Percentiles rank a stretch among this genome's conserved stretches.
Evolutionary conservation across 1,140 invertebrate genomes (phyloP).

Genomic region (fruit fly (Drosophila melanogaster)): DNA sequence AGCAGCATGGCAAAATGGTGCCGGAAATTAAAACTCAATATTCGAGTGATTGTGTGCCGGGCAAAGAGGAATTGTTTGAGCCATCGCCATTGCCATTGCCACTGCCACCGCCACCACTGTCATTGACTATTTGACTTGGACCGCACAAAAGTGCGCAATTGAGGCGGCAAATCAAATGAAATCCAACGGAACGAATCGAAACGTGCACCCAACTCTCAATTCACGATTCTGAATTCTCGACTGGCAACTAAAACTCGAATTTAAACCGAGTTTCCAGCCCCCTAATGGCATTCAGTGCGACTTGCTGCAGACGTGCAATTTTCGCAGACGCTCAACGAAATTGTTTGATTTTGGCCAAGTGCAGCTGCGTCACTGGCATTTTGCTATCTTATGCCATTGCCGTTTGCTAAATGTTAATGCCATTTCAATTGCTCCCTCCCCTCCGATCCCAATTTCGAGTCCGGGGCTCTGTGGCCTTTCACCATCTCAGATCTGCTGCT

Average conservation of each 20-base stretch:
- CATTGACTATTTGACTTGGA: constrained; percentile 72
- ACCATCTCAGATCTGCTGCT: constrained; percentile 39
- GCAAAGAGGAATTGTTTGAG: constrained; percentile 47
- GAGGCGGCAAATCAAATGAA: constrained; percentile 82
- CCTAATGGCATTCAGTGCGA: constrained; percentile 9
- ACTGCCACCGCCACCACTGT: constrained; percentile 53
- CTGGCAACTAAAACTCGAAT: constrained; percentile 9
- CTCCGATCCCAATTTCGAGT: neutral
- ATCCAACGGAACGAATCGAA: constrained; percentile 73
- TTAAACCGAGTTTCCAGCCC: neutral
- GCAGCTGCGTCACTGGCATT: constrained; percentile 75
- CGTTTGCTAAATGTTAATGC: constrained; percentile 82
- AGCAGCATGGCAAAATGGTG: constrained; percentile 45
- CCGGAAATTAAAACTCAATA: constrained; percentile 83
- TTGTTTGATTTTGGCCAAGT: constrained; percentile 77
- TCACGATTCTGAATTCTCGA: constrained; percentile 10
- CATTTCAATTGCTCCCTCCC: constrained; percentile 69
- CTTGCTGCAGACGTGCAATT: constrained; percentile 57
- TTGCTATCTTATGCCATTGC: constrained; percentile 69
- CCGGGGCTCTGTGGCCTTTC: constrained; percentile 19
- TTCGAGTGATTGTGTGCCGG: constrained; percentile 66
- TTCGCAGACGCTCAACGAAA: constrained; percentile 66
- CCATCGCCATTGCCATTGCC: constrained; percentile 15
- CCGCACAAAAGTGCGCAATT: constrained; percentile 79
- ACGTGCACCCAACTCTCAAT: constrained; percentile 54